Evolutionary conservation across 2,113 vertebrate genomes (phyloP), one percentile per base, ranked within the genome.

Genomic region (Dicentrarchus labrax): DNA sequence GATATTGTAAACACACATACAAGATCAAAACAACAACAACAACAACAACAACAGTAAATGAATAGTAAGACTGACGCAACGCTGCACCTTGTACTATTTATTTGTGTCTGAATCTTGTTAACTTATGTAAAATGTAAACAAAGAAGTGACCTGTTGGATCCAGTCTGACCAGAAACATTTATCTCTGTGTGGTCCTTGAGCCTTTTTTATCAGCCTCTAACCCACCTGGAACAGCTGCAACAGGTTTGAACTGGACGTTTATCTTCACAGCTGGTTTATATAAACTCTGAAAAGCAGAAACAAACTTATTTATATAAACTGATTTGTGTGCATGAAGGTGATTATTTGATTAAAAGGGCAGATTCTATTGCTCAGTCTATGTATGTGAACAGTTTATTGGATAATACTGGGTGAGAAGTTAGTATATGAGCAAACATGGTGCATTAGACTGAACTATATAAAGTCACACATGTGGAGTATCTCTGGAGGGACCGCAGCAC

Each of bases 241-340:
- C 88, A 67, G 76, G 81, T 83, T 74, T 66, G 60, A 83, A 74
- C 83, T 62, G 81, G 86, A 82, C n/a, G 0, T 43, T 48, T 71
- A 43, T 51, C 48, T 80, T 36, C 64, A 67, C 13, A 82, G 39
- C 17, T 65, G 66, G 19, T 69, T 70, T 71, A 45, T 56, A 67
- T 61, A 74, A 82, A 74, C 61, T 50, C 19, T 12, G 8, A 47
- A 70, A 83, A 1, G 0, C 16, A 36, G 12, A 19, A 13, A 41
- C 22, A 38, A 24, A 41, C 17, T 22, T 41, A 47, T 47, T 30
- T 2, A 30, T 30, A 30, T 56, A 30, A 47, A 15, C 17, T 13
- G 10, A 57, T 57, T 24, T 30, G 6, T 59, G 56, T 56, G n/a
- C 6, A 22, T 30, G 30, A 30, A 30, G 30, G 30, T 30, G 21